phyloP scores from a whole-genome alignment of 2,797 vertebrate species.

The Lepilemur ruficaudatus region DNA sequence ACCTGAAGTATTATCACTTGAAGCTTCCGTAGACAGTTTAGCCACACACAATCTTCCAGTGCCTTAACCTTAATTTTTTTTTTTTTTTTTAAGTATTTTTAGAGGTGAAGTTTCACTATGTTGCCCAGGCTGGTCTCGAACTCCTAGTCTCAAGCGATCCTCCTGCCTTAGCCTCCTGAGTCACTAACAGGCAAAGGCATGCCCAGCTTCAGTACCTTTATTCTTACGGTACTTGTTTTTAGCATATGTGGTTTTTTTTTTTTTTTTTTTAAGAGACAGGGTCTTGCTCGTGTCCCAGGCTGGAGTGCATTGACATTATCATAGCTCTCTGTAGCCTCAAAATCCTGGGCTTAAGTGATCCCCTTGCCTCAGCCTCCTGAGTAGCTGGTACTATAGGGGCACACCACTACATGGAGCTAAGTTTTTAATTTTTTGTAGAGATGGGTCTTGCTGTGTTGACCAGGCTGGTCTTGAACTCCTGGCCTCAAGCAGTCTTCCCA shows the following conservation, averaged over 20 bases:
- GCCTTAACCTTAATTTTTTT: background rate
- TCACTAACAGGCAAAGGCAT: background rate
- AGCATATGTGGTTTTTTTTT: background rate
- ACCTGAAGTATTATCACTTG: background rate
- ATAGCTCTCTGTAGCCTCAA: background rate
- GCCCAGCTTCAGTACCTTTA: background rate
- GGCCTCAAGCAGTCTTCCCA: background rate
- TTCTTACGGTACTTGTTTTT: background rate
- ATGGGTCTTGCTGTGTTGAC: background rate
- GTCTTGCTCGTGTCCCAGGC: background rate
- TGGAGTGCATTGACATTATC: background rate
- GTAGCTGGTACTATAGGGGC: background rate
- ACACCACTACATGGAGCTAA: background rate
- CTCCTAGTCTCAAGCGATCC: background rate
- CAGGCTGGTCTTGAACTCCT: background rate
- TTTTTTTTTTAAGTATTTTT: background rate
- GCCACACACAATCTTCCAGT: background rate
- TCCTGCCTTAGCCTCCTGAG: background rate
- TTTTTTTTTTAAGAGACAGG: background rate
- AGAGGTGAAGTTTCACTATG: background rate
- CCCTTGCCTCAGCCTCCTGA: background rate
- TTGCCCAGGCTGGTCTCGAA: background rate
- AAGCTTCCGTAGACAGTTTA: background rate
- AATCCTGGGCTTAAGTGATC: background rate
- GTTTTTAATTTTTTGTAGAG: background rate